Evolutionary conservation across 2,113 vertebrate genomes (phyloP), one percentile per base, ranked within the genome.

Genomic region (Symphodus melops): DNA sequence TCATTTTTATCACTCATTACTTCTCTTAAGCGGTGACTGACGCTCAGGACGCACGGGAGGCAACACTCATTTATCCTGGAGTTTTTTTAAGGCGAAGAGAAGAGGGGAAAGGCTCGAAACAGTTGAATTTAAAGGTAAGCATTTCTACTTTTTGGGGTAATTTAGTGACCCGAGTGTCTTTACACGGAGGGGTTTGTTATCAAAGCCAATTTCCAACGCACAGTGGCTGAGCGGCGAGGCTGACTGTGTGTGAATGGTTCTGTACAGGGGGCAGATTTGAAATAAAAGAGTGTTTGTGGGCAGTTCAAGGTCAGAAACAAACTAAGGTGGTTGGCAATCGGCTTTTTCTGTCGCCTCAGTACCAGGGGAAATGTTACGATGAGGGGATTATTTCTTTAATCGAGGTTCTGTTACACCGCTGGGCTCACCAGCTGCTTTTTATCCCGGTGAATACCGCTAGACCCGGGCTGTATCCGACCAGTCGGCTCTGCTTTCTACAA

Each of bases 1-100:
- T 97, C 97, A 97, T 96, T 97, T 92, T 97, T 95, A 96, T 96
- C 96, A 95, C 96, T 98, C 96, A 96, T 98, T 97, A 97, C 96
- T 99, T 96, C 95, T 97, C 95, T 96, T 96, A 96, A 96, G 95
- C 96, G 94, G 93, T 94, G 96, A 95, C 94, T 95, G 96, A 93
- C 95, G 96, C 96, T 94, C 94, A 91, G 94, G 95, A 96, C 96
- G 95, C 94, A 89, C 94, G 72, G 91, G 85, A 85, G 79, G 94
- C 95, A 93, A 83, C 94, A 87, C 88, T 93, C 93, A 91, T 95
- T 95, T 93, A 92, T 95, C 93, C 93, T 92, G 95, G 96, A 97
- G 92, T 96, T 96, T 95, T 87, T 85, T 61, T 63, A 79, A 66
- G 68, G 72, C 76, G 81, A 79, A 75, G 36, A 82, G 81, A 81